phyloP scores from a whole-genome alignment of 2,888 invertebrate genomes.

The Corythucha ciliata region DNA sequence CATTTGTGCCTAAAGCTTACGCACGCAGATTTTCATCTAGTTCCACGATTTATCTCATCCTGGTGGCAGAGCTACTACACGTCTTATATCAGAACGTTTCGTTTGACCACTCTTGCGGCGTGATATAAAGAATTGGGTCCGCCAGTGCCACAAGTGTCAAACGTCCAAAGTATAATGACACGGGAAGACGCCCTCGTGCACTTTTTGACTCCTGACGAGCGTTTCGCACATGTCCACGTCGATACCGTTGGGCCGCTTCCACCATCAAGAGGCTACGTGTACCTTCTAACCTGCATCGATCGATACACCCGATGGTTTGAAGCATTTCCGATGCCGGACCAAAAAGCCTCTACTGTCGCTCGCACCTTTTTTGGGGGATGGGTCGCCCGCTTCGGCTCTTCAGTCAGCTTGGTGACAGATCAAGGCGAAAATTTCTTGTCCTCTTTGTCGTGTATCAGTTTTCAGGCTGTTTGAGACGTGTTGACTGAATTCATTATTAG shows the following conservation, averaged over 20 bases:
- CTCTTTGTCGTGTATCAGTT: too few relatives aligned
- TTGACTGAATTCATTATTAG: too few relatives aligned
- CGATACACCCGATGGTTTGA: constrained; percentile 16
- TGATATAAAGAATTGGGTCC: constrained; percentile 10
- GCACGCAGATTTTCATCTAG: constrained; percentile 8
- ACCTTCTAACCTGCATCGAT: constrained; percentile 9
- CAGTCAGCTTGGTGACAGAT: constrained; percentile 9
- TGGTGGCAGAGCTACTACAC: constrained; percentile 6
- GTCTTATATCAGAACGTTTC: constrained; percentile 8
- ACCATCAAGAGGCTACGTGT: background rate
- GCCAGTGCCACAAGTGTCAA: constrained; percentile 14
- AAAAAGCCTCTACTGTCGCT: constrained; percentile 6
- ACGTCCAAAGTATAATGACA: constrained; percentile 40
- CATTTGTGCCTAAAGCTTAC: constrained; percentile 8
- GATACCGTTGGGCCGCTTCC: constrained; percentile 12
- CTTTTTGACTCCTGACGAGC: constrained; percentile 7
- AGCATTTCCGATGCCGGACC: constrained; percentile 10
- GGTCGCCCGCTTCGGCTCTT: constrained; percentile 19
- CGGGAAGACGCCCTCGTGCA: background rate
- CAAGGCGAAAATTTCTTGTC: constrained; percentile 11
- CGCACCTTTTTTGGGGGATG: constrained; percentile 8
- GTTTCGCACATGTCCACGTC: constrained; percentile 5
- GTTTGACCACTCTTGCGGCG: constrained; percentile 10
- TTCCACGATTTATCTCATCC: constrained; percentile 6
- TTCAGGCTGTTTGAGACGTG: too few relatives aligned